Percentiles rank a stretch among this genome's conserved stretches.
Conservation (phyloP, 2,113 vertebrate species). For the Pseudolaguvia tuberculata region DNA sequence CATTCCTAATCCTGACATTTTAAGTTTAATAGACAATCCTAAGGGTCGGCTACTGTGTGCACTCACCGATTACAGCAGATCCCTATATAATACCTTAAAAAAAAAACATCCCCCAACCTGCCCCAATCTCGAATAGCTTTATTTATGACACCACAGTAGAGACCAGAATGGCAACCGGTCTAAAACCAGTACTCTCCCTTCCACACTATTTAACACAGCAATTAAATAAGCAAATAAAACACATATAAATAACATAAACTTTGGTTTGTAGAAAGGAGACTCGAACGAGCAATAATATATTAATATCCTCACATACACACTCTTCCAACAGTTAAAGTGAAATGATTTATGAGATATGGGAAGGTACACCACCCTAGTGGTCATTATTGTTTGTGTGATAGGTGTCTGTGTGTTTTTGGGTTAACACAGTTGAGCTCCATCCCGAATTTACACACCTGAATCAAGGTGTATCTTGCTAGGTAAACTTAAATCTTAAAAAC, state of each 20-base stretch:
- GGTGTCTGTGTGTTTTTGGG: background rate
- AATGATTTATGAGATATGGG: background rate
- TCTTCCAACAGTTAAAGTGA: background rate
- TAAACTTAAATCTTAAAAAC: too few relatives aligned
- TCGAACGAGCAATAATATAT: constrained; percentile 16
- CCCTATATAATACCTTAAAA: too few relatives aligned
- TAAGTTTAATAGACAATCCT: too few relatives aligned
- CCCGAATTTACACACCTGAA: too few relatives aligned
- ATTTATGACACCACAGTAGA: constrained; percentile 9
- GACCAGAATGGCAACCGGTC: background rate
- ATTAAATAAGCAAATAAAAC: constrained; percentile 38
- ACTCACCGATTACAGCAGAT: too few relatives aligned
- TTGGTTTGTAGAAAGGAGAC: constrained; percentile 46
- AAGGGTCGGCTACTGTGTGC: too few relatives aligned
- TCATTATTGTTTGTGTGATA: background rate
- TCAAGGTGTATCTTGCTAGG: too few relatives aligned
- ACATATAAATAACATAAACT: constrained; percentile 39
- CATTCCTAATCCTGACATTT: too few relatives aligned
- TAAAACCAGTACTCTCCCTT: background rate
- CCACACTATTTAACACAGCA: constrained; percentile 23
- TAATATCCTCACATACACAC: constrained; percentile 11
- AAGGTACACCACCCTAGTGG: background rate
- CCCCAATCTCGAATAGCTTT: background rate
- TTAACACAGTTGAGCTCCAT: too few relatives aligned
- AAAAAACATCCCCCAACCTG: too few relatives aligned